Base-by-base conservation (phyloP, 2,888 invertebrate species). In the Caenorhabditis afra region DNA sequence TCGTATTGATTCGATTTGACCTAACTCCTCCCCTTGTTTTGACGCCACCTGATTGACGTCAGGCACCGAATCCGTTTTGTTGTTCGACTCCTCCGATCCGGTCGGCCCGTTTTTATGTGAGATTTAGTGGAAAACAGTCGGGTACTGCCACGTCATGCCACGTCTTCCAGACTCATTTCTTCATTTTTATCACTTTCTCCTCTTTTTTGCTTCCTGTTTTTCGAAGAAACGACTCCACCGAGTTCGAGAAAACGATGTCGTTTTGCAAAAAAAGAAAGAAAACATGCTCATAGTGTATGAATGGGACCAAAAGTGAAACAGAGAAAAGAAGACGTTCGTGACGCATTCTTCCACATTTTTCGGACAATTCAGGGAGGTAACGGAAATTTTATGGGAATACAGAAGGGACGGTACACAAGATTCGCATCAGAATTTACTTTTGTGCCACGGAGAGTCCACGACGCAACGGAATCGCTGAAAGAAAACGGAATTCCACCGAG, bases 1-100 rank as follows among this genome's bases (percentile, higher is more conserved):
- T 70, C 53, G 53, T 71, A 71, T 71, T 64, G 71, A 71, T 71
- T 49, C 57, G 71, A 71, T 64, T 49, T 64, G 71, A 71, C 62
- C 64, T 71, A 52, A 50, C 59, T 35, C 41, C 20, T 62, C 49
- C 41, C 37, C n/a, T 67, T 70, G 61, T 70, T 61, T 70, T 70
- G 61, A 55, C 70, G 62, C 55, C 12, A 59, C 12, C 35, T n/a
- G 29, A 37, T 39, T 68, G 68, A 68, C 59, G 59, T 68, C 68
- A 68, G 35, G 3, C 2, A 41, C 41, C 41, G 22, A 49, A 47
- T 29, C 52, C 29, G 52, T 52, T 52, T 52, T 52, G 52, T 52
- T 52, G 52, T 52, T 52, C 29, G 3, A 5, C 29, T 29, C 7
- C 29, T 29, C 29, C 29, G 29, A 29, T 3, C 29, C 7, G 29